Evolutionary conservation across 2,113 vertebrate species (phyloP).

Genomic region (Pithys albifrons): DNA sequence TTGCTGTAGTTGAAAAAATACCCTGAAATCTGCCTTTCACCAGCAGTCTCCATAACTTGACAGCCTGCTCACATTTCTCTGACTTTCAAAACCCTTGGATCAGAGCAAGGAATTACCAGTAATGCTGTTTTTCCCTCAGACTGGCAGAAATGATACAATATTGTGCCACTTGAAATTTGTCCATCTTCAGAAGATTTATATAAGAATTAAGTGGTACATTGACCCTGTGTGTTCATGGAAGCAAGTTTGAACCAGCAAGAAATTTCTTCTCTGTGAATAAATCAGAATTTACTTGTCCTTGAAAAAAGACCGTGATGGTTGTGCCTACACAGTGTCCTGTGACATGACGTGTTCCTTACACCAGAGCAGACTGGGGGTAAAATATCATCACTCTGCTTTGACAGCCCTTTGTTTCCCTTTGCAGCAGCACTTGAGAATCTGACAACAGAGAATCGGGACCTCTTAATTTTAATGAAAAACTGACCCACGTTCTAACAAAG

Average conservation of each 20-base stretch:
- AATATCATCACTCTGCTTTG: slow-evolving; percentile 10
- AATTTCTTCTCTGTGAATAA: background rate
- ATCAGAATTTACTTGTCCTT: slow-evolving; percentile 39
- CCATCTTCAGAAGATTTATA: slow-evolving; percentile 43
- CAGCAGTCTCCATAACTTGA: slow-evolving; percentile 25
- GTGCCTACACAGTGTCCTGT: background rate
- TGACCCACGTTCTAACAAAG: slow-evolving; percentile 14
- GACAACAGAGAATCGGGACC: slow-evolving; percentile 10
- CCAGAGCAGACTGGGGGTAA: background rate
- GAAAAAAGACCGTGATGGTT: background rate
- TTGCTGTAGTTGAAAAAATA: slow-evolving; percentile 9
- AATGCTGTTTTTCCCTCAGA: background rate
- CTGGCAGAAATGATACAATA: slow-evolving; percentile 9
- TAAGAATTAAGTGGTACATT: slow-evolving; percentile 42
- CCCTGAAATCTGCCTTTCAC: slow-evolving; percentile 13
- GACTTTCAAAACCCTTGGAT: slow-evolving; percentile 42
- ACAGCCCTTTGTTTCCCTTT: slow-evolving; percentile 14
- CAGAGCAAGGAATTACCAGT: slow-evolving; percentile 28
- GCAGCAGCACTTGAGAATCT: background rate
- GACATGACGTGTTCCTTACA: background rate
- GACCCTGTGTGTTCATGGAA: slow-evolving; percentile 12
- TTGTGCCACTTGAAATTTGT: slow-evolving; percentile 6
- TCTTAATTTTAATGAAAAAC: slow-evolving; percentile 66
- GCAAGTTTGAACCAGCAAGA: background rate
- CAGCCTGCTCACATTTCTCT: background rate